Base-by-base conservation (phyloP, 1,140 invertebrate genomes). In the Danaus melanippus region DNA sequence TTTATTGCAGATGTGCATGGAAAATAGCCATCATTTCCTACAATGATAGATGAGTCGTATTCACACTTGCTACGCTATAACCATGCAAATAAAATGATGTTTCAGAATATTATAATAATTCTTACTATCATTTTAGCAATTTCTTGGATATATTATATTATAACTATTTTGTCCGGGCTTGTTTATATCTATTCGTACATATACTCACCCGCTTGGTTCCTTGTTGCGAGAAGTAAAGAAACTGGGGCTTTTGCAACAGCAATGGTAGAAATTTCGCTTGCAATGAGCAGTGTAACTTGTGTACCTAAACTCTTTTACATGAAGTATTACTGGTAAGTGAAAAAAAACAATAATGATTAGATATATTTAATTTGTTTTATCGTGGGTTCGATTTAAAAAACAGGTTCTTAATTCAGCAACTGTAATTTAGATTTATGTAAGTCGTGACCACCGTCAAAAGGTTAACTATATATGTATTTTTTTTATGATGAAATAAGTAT, bases 231-330 rank as follows among this genome's bases (percentile, higher is more conserved):
- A 10, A 63, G 55, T 44, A 40, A 17, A 10, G 50, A 62, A 41
- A 65, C 61, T 9, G 58, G 58, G 0, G 64, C 68, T 42, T n/a
- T 67, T 42, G 40, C 67, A 2, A 54, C 62, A 2, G 66, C 64
- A 10, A 56, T 67, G 8, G 58, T 77, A 1, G 50, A 69, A 1
- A 50, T 72, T 9, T 74, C 74, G 0, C 52, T 77, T 8, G 63
- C 60, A 8, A 46, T 70, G 3, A 67, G 61, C 51, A 76, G 67
- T 12, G 58, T 66, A 21, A 68, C 74, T 2, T 67, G 64, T 0
- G 56, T 62, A 5, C 58, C 66, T 1, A 76, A 76, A 12, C 53
- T 74, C 10, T 5, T 69, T 43, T 74, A 61, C 51, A 68, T 76
- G 60, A 64, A 62, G 0, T 17, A 67, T n/a, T 53, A 71, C 46